A percentile compares a stretch with the other conserved stretches of the same genome.
Conservation (phyloP, 2,888 invertebrate species). For the Cheilosia vulpina region DNA sequence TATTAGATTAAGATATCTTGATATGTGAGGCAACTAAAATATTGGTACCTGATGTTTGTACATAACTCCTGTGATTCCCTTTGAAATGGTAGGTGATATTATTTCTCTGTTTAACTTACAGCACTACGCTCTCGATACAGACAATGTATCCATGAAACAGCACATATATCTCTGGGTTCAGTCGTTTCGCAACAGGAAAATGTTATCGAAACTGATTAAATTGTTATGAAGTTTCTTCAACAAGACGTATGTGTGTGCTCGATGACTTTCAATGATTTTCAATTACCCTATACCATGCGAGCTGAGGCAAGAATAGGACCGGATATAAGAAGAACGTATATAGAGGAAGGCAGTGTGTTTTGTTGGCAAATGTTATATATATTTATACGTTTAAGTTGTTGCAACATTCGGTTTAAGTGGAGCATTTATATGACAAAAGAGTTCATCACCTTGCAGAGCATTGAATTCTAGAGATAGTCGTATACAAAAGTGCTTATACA, state of each 20-base stretch:
- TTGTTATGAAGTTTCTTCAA: slow-evolving; percentile 49
- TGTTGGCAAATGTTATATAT: not conserved
- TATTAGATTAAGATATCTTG: slow-evolving; percentile 69
- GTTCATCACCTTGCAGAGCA: slow-evolving; percentile 53
- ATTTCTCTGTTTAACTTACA: slow-evolving; percentile 14
- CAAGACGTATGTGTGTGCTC: slow-evolving; percentile 11
- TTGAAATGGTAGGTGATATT: slow-evolving; percentile 26
- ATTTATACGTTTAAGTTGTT: not conserved
- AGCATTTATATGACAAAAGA: slow-evolving; percentile 53
- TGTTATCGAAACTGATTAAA: slow-evolving; percentile 58
- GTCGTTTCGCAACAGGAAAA: slow-evolving; percentile 44
- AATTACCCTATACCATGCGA: slow-evolving; percentile 35
- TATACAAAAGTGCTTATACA: slow-evolving; percentile 11
- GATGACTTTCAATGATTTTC: slow-evolving; percentile 60
- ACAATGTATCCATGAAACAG: slow-evolving; percentile 14
- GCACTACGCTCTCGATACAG: not conserved
- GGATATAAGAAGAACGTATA: not conserved
- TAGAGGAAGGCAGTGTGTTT: not conserved
- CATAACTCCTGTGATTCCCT: slow-evolving; percentile 37
- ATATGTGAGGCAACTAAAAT: slow-evolving; percentile 18
- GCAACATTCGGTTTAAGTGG: slow-evolving; percentile 21
- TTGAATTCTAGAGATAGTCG: slow-evolving; percentile 18
- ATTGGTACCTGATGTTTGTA: slow-evolving; percentile 40
- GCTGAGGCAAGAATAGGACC: slow-evolving; percentile 10
- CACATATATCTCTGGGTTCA: slow-evolving; percentile 38